Conservation (phyloP, 2,888 invertebrate species). For the Eupithecia pulchellata region DNA sequence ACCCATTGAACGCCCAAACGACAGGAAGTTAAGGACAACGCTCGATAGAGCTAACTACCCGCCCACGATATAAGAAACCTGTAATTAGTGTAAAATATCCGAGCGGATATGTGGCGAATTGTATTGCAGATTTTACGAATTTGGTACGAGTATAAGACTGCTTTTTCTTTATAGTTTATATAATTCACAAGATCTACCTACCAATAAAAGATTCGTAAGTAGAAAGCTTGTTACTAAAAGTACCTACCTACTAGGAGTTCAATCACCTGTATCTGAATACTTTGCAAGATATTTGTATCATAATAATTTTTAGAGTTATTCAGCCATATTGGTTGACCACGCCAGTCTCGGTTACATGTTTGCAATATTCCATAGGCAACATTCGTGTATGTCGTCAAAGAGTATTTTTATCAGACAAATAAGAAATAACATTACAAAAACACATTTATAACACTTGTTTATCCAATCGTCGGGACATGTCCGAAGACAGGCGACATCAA, state of each 20-base stretch:
- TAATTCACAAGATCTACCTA: too few relatives aligned
- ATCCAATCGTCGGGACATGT: constrained; percentile 42
- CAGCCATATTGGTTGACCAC: not conserved
- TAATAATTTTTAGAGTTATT: too few relatives aligned
- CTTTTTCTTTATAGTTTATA: not conserved
- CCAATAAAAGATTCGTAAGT: too few relatives aligned
- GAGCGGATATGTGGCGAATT: constrained; percentile 65
- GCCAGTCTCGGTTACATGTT: not conserved
- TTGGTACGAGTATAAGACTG: not conserved
- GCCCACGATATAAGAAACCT: constrained; percentile 82
- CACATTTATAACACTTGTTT: constrained; percentile 25
- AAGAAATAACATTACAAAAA: constrained; percentile 6
- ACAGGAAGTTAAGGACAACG: constrained; percentile 82
- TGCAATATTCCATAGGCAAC: not conserved
- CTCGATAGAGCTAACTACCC: constrained; percentile 81
- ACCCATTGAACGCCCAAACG: constrained; percentile 71
- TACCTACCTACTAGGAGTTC: too few relatives aligned
- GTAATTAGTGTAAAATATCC: constrained; percentile 82
- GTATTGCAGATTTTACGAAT: constrained; percentile 38
- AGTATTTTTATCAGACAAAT: not conserved
- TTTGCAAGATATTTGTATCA: too few relatives aligned
- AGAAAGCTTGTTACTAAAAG: too few relatives aligned
- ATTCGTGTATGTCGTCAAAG: too few relatives aligned
- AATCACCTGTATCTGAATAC: too few relatives aligned
- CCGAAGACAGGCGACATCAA: constrained; percentile 48